Evolutionary conservation across 2,888 invertebrate genomes (phyloP), one percentile per base, ranked within the genome.

Genomic region (Abrostola tripartita): DNA sequence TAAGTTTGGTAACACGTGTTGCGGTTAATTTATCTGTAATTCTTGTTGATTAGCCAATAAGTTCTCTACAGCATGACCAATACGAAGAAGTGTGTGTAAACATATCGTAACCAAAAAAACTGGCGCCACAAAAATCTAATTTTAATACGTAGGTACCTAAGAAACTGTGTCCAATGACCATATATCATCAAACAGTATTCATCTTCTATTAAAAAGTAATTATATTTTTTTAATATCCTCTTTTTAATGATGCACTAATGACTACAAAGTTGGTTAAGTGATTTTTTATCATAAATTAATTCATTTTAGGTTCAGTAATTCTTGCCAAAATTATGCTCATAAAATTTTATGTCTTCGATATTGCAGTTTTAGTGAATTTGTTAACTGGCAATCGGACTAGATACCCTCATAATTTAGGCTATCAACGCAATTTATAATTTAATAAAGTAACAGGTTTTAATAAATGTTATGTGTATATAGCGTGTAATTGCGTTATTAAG

Each of bases 341-440:
- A 66, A 72, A 61, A 52, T 44, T 61, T 61, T 50, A 71, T 58
- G 57, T 40, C 41, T 55, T 44, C 10, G 44, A 51, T 9, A 60
- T 58, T 41, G 47, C 37, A 71, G 58, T 44, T 57, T 44, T 60
- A 49, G 8, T 37, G 12, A 40, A 61, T 61, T 70, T 54, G 57
- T 36, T 37, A 56, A 0, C 1, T 36, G 5, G 42, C 50, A 37
- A 64, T 64, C 37, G 50, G 37, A 55, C 4, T n/a, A 66, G 42
- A 72, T 70, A 40, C 58, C 0, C 44, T 37, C 12, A 49, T 61
- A 37, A 58, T 52, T 58, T 61, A 52, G 14, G 6, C 10, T 44
- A 42, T 7, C 38, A 42, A 40, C 38, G 37, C 63, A 47, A 24
- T 47, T 37, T 53, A 50, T 52, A 55, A 56, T 55, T 37, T 11